Conservation (phyloP, 1,140 invertebrate genomes). For the Subanguina moxae region DNA sequence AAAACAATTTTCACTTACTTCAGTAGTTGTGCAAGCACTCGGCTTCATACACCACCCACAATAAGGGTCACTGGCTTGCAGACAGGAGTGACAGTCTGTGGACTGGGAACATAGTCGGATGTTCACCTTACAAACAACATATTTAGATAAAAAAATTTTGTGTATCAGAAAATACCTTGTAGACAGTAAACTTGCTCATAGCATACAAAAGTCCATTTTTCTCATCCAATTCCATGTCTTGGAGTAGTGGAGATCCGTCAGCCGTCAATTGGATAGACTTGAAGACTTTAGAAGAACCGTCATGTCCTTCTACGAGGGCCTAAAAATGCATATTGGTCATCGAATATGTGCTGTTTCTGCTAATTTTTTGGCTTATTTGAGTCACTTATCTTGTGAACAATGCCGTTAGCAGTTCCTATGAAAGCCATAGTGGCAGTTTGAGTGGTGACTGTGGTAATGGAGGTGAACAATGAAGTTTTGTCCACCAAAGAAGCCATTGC, state of each 20-base stretch:
- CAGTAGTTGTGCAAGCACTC: slow-evolving; percentile 34
- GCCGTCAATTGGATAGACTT: slow-evolving; percentile 44
- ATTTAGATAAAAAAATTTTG: background rate
- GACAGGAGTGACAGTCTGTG: slow-evolving; percentile 45
- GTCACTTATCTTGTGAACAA: slow-evolving; percentile 43
- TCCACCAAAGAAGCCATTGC: slow-evolving; percentile 31
- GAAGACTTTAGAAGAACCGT: slow-evolving; percentile 36
- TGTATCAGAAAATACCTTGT: slow-evolving; percentile 35
- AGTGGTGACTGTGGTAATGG: slow-evolving; percentile 44
- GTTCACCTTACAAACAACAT: slow-evolving; percentile 44
- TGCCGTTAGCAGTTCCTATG: slow-evolving; percentile 51
- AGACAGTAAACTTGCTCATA: slow-evolving; percentile 32
- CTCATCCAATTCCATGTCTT: slow-evolving; percentile 51
- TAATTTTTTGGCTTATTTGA: too few relatives aligned
- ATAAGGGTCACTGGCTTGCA: slow-evolving; percentile 51
- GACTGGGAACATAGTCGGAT: slow-evolving; percentile 40
- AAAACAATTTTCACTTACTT: slow-evolving; percentile 3
- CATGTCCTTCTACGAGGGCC: slow-evolving; percentile 24
- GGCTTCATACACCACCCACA: slow-evolving; percentile 55
- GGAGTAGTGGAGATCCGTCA: slow-evolving; percentile 34
- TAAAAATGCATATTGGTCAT: too few relatives aligned
- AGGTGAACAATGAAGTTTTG: slow-evolving; percentile 42
- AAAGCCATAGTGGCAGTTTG: slow-evolving; percentile 55
- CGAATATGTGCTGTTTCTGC: too few relatives aligned
- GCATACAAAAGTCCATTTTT: slow-evolving; percentile 44